Evolutionary conservation across 2,888 invertebrate genomes (phyloP).

Genomic region (Pristionchus exspectatus): DNA sequence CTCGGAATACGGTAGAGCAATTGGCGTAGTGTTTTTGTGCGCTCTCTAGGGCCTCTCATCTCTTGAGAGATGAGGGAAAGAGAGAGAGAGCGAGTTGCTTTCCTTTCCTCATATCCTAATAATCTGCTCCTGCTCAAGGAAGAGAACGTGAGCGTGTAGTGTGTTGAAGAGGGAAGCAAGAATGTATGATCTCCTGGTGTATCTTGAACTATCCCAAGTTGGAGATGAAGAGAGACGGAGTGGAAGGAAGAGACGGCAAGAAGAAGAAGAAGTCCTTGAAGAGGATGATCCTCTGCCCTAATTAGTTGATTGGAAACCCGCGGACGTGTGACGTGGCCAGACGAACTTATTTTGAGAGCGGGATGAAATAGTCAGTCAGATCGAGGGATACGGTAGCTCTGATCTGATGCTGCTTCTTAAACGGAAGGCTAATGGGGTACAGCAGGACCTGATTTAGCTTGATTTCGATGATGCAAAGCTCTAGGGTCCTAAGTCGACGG

Average conservation of each 20-base stretch:
- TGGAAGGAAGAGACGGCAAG: background rate
- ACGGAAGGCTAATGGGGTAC: too few species aligned
- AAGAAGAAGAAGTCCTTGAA: background rate
- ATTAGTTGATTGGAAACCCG: conserved; percentile 30
- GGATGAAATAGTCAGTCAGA: background rate
- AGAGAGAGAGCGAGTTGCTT: background rate
- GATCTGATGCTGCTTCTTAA: background rate
- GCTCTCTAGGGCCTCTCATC: background rate
- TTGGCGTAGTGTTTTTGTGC: background rate
- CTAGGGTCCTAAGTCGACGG: too few species aligned
- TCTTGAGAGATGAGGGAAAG: background rate
- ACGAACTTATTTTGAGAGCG: background rate
- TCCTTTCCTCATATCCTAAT: background rate
- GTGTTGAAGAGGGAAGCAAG: background rate
- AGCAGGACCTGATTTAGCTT: too few species aligned
- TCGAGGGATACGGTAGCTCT: background rate
- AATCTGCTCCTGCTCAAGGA: conserved; percentile 3
- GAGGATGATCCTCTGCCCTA: background rate
- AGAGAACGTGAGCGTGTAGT: background rate
- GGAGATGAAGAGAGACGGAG: background rate
- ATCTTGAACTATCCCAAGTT: background rate
- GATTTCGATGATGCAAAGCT: too few species aligned
- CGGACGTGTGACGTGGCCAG: background rate
- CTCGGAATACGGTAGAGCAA: background rate
- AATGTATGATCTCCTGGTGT: background rate